Conservation (phyloP, 2,888 invertebrate species). For the Papilio gigon region DNA sequence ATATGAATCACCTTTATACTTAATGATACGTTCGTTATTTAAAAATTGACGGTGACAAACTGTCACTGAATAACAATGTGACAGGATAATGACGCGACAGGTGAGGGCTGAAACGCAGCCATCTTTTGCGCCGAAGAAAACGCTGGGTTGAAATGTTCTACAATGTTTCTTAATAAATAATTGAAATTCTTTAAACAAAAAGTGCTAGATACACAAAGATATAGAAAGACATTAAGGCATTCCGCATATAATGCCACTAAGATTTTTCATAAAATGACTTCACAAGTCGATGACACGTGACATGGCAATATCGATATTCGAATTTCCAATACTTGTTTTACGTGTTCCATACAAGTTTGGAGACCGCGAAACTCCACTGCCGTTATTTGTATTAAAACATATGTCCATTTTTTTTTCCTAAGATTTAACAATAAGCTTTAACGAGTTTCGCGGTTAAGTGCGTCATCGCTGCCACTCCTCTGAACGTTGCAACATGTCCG, state of each 20-base stretch:
- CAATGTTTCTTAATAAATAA: too few relatives aligned
- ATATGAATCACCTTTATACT: background rate
- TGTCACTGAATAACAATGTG: background rate
- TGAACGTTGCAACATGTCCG: background rate
- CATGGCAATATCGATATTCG: background rate
- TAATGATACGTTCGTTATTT: background rate
- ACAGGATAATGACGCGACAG: slow-evolving; percentile 17
- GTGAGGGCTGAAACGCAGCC: background rate
- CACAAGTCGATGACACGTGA: background rate
- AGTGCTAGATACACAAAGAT: too few relatives aligned
- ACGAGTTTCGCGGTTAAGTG: too few relatives aligned
- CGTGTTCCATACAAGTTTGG: background rate
- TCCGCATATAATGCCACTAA: too few relatives aligned
- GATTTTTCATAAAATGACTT: background rate
- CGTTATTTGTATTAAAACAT: too few relatives aligned
- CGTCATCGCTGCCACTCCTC: slow-evolving; percentile 13
- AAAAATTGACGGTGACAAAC: slow-evolving; percentile 8
- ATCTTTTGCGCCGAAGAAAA: background rate
- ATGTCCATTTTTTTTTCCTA: too few relatives aligned
- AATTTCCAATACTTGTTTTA: background rate
- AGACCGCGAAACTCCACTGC: too few relatives aligned
- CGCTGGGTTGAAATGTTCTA: background rate
- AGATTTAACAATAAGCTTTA: too few relatives aligned
- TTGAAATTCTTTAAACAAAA: too few relatives aligned
- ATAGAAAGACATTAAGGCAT: too few relatives aligned